Conservation (phyloP, 2,888 invertebrate genomes). For the Drosophila mayaguana region DNA sequence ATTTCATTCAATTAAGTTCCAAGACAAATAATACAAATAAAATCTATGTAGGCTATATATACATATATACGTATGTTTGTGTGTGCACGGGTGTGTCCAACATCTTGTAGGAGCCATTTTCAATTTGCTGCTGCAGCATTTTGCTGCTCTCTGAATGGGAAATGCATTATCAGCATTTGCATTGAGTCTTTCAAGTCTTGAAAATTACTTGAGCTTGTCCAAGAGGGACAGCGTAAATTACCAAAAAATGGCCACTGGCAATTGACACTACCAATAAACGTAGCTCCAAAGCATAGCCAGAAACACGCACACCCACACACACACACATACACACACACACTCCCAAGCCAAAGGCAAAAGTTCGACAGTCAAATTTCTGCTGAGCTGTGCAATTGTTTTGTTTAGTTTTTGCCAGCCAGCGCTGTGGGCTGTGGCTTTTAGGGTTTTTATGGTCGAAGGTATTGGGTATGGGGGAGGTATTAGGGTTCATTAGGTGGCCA, state of each 20-base stretch:
- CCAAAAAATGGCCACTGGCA: constrained; percentile 78
- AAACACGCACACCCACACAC: constrained; percentile 14
- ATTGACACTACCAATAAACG: constrained; percentile 77
- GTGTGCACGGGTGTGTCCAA: constrained; percentile 10
- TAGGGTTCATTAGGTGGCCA: constrained; percentile 13
- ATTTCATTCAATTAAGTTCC: constrained; percentile 78
- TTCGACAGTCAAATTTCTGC: constrained; percentile 67
- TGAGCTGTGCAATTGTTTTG: constrained; percentile 72
- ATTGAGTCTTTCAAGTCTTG: constrained; percentile 64
- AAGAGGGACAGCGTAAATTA: constrained; percentile 72
- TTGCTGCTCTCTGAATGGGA: constrained; percentile 61
- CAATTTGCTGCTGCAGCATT: constrained; percentile 77
- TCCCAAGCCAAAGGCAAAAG: constrained; percentile 40
- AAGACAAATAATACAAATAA: constrained; percentile 78
- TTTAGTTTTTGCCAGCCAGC: constrained; percentile 42
- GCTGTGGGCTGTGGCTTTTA: constrained; percentile 31
- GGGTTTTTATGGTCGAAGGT: background rate
- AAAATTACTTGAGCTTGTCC: constrained; percentile 71
- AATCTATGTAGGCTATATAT: constrained; percentile 40
- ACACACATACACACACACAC: constrained; percentile 22
- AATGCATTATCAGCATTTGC: constrained; percentile 81
- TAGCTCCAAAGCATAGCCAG: constrained; percentile 13
- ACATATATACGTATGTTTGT: background rate
- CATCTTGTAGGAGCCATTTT: constrained; percentile 74
- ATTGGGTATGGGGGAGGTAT: background rate